Evolutionary conservation across 2,113 vertebrate genomes (phyloP).

Genomic region (Calyptommatus sinebrachiatus): DNA sequence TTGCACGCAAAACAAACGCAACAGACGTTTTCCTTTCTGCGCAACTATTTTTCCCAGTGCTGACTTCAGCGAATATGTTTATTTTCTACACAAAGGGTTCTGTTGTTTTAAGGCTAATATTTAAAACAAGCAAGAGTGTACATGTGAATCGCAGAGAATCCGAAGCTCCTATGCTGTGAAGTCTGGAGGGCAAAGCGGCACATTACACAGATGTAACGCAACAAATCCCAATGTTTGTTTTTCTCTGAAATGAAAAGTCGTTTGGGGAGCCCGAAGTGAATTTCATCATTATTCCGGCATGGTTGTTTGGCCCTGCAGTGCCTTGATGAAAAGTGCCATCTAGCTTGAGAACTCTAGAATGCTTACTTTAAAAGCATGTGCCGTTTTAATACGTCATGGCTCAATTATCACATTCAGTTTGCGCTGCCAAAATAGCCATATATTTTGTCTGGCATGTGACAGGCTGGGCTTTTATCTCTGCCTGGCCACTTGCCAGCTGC

Average conservation of each 20-base stretch:
- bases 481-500: slow-evolving; percentile 69
- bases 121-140: background rate
- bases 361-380: slow-evolving; percentile 52
- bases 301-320: background rate
- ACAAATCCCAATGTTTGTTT: background rate
- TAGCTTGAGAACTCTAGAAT: slow-evolving; percentile 45
- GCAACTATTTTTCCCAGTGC: slow-evolving; percentile 21
- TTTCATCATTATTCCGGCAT: slow-evolving; percentile 39
- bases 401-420: slow-evolving; percentile 67
- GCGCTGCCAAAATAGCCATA: slow-evolving; percentile 68
- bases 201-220: background rate
- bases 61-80: slow-evolving; percentile 32
- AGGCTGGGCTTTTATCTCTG: slow-evolving; percentile 63
- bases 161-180: background rate
- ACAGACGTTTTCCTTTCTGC: slow-evolving; percentile 32
- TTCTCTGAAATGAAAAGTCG: background rate
- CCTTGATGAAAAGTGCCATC: slow-evolving; percentile 36
- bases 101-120: slow-evolving; percentile 33
- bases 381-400: slow-evolving; percentile 66
- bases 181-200: background rate
- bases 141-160: background rate
- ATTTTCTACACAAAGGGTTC: background rate
- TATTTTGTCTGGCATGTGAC: slow-evolving; percentile 69
- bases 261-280: background rate
- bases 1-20: slow-evolving; percentile 20